These are phyloP conservation scores for Temnothorax ravouxi DNA, from an alignment of 2,888 invertebrate species.

Conservation along the genomic window DNA sequence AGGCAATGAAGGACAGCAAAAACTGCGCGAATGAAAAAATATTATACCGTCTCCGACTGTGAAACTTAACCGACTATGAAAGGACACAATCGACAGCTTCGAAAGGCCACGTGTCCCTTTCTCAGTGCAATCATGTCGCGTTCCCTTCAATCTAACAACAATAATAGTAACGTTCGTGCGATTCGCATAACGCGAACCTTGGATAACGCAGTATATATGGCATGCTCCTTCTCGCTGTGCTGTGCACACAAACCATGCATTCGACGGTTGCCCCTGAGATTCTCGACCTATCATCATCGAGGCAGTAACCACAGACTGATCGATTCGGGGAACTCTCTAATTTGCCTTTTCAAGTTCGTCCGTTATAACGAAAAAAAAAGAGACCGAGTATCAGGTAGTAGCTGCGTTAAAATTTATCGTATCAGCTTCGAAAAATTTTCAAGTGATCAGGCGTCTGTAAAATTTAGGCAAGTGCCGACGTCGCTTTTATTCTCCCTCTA, in stretches of 20 bases:
- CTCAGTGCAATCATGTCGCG: conserved; percentile 33
- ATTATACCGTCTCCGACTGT: conserved; percentile 14
- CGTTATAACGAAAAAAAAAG: conserved; percentile 21
- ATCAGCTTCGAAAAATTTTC: conserved; percentile 18
- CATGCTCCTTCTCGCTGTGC: conserved; percentile 19
- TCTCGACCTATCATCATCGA: conserved; percentile 52
- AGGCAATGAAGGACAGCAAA: neutral
- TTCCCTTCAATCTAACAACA: conserved; percentile 38
- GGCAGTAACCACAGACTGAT: conserved; percentile 44
- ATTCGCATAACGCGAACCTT: conserved; percentile 33
- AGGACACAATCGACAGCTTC: conserved; percentile 31
- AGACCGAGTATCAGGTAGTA: conserved; percentile 24
- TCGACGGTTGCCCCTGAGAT: conserved; percentile 43
- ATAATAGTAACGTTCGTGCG: conserved; percentile 57
- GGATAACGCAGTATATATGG: conserved; percentile 17
- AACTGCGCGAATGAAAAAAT: conserved; percentile 24
- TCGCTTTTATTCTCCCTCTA: neutral
- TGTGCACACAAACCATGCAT: conserved; percentile 34
- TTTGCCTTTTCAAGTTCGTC: conserved; percentile 58
- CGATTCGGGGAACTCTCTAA: conserved; percentile 53
- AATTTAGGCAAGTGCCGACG: conserved; percentile 6
- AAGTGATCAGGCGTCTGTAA: conserved; percentile 17
- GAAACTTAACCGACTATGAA: conserved; percentile 18
- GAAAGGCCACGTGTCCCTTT: conserved; percentile 58
- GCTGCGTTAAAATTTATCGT: conserved; percentile 22